Percentiles rank a stretch among this genome's conserved stretches.
Conservation (phyloP, 23 tunicate species). For the Trididemnum nubilum region DNA sequence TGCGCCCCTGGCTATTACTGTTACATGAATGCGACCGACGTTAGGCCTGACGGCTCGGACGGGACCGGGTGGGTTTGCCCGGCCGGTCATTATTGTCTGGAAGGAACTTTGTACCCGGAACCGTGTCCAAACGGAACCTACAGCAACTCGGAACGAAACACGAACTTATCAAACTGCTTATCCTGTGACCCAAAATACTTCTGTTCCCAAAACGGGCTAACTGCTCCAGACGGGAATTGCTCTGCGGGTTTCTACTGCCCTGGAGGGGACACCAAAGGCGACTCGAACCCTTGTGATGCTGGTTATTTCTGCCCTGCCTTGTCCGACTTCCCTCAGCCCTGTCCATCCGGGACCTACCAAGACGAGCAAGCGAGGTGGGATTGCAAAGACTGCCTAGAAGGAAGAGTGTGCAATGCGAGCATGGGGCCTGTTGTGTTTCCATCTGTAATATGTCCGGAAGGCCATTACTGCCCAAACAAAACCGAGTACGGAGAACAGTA, state of each 20-base stretch:
- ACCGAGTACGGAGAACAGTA: conserved; percentile 62
- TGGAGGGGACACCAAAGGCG: conserved; percentile 56
- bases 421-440: conserved; percentile 60
- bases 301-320: conserved; percentile 66
- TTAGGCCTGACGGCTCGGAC: conserved; percentile 56
- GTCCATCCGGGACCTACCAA: conserved; percentile 86
- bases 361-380: conserved; percentile 23
- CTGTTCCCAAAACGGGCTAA: conserved; percentile 55
- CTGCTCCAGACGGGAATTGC: conserved; percentile 66
- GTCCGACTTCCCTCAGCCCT: conserved; percentile 41
- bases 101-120: conserved; percentile 43
- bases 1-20: conserved; percentile 85
- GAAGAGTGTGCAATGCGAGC: conserved; percentile 77
- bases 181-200: conserved; percentile 62
- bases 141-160: conserved; percentile 20
- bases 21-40: conserved; percentile 51
- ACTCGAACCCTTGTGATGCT: conserved; percentile 53
- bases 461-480: conserved; percentile 78
- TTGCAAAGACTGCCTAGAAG: conserved; percentile 81
- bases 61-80: conserved; percentile 80
- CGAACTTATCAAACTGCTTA: conserved; percentile 51
- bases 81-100: conserved; percentile 69
- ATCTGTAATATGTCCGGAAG: conserved; percentile 69
- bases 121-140: conserved; percentile 80
- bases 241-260: conserved; percentile 87